Evolutionary conservation across 2,888 invertebrate genomes (phyloP).

Genomic region (Cosmia pyralina): DNA sequence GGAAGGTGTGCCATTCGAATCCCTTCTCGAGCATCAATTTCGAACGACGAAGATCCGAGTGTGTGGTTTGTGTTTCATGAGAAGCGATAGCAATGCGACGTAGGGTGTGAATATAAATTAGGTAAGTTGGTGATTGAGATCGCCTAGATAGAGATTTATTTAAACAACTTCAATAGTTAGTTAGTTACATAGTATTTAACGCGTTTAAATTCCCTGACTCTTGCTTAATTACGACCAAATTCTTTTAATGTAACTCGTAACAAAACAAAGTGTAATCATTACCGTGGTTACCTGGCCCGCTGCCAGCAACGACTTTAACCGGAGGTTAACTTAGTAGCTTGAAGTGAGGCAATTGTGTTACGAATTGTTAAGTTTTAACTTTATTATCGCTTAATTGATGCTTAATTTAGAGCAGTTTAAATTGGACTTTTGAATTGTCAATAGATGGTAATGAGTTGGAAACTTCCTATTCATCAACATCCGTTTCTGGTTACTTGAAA

Average conservation of each 20-base stretch:
- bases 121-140: background rate
- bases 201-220: background rate
- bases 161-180: background rate
- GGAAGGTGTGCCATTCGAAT: background rate
- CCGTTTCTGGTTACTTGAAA: background rate
- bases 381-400: conserved; percentile 52
- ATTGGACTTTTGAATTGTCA: background rate
- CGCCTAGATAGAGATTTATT: background rate
- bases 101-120: background rate
- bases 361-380: conserved; percentile 60
- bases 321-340: conserved; percentile 59
- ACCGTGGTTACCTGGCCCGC: conserved; percentile 52
- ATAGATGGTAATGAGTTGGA: background rate
- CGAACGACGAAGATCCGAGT: background rate
- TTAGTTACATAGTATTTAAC: too few relatives aligned
- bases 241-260: conserved; percentile 24
- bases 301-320: conserved; percentile 56
- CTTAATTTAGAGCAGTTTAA: conserved; percentile 29
- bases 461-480: background rate
- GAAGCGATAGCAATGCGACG: background rate
- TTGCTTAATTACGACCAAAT: conserved; percentile 8
- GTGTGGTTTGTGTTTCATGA: background rate
- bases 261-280: conserved; percentile 46
- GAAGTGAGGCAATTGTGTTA: conserved; percentile 53
- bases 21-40: background rate